phyloP scores from a whole-genome alignment of 2,113 vertebrate species.

The Coptodon bakossiorum region DNA sequence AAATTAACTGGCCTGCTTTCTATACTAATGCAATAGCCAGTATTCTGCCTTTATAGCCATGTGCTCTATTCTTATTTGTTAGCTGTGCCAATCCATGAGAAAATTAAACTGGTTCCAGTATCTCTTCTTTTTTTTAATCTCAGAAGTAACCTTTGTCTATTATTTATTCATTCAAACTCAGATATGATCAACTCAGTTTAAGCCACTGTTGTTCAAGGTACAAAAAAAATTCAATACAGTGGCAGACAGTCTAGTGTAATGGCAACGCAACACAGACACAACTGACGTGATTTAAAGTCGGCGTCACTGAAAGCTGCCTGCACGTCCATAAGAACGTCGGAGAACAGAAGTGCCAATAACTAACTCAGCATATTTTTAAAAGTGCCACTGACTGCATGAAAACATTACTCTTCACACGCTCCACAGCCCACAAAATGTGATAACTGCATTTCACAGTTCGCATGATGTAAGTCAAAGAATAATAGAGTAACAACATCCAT shows the following conservation, averaged over 20 bases:
- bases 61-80: not conserved
- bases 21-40: not conserved
- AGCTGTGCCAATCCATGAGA: not conserved
- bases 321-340: not conserved
- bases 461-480: not conserved
- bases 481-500: not conserved
- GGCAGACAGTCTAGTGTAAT: not conserved
- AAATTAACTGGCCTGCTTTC: not conserved
- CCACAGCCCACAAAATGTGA: not conserved
- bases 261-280: not conserved
- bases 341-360: not conserved
- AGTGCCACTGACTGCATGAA: not conserved
- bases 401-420: not conserved
- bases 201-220: not conserved
- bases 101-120: not conserved
- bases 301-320: not conserved
- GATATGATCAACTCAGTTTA: not conserved
- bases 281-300: not conserved
- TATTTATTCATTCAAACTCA: not conserved
- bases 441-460: not conserved
- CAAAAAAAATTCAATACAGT: not conserved
- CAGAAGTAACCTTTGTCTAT: not conserved
- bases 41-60: not conserved
- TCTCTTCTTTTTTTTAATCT: not conserved
- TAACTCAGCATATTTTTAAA: not conserved